These are phyloP conservation scores for Aleiodes testaceus DNA, from an alignment of 2,888 invertebrate genomes.

Conservation along the genomic window DNA sequence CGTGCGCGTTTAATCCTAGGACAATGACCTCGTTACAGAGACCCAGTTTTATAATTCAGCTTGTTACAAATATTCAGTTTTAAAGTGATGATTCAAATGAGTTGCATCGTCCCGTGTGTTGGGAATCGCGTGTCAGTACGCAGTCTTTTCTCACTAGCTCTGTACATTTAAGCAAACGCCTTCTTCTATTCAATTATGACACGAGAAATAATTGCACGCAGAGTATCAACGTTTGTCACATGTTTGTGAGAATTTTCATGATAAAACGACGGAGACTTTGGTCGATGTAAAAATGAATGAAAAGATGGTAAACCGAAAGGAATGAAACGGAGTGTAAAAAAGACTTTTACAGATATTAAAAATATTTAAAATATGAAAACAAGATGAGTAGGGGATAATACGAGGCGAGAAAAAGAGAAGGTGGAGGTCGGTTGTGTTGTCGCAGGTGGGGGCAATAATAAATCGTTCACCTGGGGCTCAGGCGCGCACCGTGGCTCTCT, in stretches of 20 bases:
- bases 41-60: neutral
- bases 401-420: slow-evolving; percentile 38
- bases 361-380: neutral
- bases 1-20: neutral
- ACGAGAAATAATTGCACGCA: neutral
- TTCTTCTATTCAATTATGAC: slow-evolving; percentile 8
- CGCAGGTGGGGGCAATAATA: slow-evolving; percentile 65
- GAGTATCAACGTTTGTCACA: slow-evolving; percentile 1
- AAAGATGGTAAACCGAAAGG: too few relatives aligned
- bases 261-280: neutral
- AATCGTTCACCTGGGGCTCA: slow-evolving; percentile 68
- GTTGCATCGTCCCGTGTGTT: neutral
- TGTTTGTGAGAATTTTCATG: neutral
- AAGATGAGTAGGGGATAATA: neutral
- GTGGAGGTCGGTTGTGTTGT: slow-evolving; percentile 40
- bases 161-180: slow-evolving; percentile 12
- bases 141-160: neutral
- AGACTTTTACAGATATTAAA: neutral
- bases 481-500: slow-evolving; percentile 46
- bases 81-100: neutral
- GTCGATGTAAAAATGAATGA: neutral
- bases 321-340: neutral
- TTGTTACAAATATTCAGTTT: slow-evolving; percentile 3
- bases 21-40: slow-evolving; percentile 18
- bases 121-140: slow-evolving; percentile 20